Evolutionary conservation across 2,888 invertebrate genomes (phyloP).

Genomic region (Drosophila melanocephala): DNA sequence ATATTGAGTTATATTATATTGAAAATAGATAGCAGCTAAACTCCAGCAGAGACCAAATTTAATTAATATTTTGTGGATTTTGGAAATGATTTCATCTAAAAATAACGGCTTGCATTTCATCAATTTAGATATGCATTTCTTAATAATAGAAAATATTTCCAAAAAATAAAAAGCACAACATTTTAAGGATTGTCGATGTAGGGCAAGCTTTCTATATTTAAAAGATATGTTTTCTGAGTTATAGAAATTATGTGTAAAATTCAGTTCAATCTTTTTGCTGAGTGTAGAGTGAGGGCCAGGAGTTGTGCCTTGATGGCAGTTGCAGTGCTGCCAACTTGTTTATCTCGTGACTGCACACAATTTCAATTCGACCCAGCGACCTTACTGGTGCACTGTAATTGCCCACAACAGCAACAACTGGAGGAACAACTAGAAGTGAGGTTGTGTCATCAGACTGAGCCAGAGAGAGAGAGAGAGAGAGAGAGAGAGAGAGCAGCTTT

Average conservation of each 20-base stretch:
- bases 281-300: not conserved
- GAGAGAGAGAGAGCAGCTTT: slow-evolving; percentile 57
- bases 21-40: too few relatives aligned
- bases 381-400: slow-evolving; percentile 58
- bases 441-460: slow-evolving; percentile 28
- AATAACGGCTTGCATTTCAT: too few relatives aligned
- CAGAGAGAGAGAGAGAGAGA: not conserved
- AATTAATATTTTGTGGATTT: too few relatives aligned
- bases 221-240: not conserved
- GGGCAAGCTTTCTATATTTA: too few relatives aligned
- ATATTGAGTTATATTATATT: too few relatives aligned
- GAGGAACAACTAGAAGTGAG: slow-evolving; percentile 47
- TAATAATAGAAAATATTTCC: not conserved
- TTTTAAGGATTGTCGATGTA: not conserved
- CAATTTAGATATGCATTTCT: not conserved
- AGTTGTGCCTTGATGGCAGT: slow-evolving; percentile 57
- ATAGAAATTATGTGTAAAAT: not conserved
- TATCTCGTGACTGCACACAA: slow-evolving; percentile 72
- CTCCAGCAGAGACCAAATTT: too few relatives aligned
- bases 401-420: slow-evolving; percentile 45
- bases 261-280: not conserved
- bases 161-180: not conserved
- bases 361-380: slow-evolving; percentile 65
- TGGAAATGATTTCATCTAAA: too few relatives aligned
- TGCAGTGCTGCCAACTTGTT: slow-evolving; percentile 77